A percentile compares a stretch with the other conserved stretches of the same genome.
Conservation (phyloP, 1,140 invertebrate species). For the Lethrus apterus region DNA sequence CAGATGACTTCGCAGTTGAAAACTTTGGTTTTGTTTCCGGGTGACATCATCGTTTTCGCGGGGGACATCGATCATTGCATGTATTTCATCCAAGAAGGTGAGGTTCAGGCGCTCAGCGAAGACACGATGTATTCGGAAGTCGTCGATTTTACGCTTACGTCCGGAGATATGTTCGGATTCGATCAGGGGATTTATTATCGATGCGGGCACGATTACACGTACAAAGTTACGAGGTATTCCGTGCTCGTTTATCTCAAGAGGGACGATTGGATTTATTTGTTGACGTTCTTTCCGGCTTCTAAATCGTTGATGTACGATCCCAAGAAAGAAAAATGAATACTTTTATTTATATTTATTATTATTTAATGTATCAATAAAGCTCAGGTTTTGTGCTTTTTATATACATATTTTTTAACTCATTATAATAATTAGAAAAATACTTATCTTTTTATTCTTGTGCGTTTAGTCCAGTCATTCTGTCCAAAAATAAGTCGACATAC, state of each 20-base stretch:
- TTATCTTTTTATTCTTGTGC: no score
- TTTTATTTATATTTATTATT: no score
- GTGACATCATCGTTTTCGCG: conserved; percentile 4
- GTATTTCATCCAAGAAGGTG: conserved; percentile 18
- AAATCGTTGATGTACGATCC: conserved; percentile 4
- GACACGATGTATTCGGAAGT: conserved; percentile 18
- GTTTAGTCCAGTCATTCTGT: no score
- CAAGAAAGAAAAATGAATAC: no score
- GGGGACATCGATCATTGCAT: conserved; percentile 13
- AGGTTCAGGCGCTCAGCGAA: conserved; percentile 13
- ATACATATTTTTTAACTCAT: no score
- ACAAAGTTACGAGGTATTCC: conserved; percentile 10
- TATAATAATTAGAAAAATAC: no score
- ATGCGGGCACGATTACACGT: conserved; percentile 20
- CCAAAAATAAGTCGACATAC: no score
- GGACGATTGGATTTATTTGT: conserved; percentile 10
- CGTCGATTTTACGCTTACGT: conserved; percentile 10
- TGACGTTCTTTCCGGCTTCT: conserved; percentile 15
- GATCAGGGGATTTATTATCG: conserved; percentile 15
- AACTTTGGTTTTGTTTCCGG: conserved; percentile 9
- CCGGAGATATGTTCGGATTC: conserved; percentile 21
- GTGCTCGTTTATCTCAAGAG: neutral
- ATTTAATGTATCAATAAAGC: no score
- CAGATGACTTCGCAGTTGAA: conserved; percentile 15
- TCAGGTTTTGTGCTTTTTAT: no score